Percentiles rank a stretch among this genome's conserved stretches.
phyloP scores from a whole-genome alignment of 2,113 vertebrate genomes.

The Ciconia stormi region DNA sequence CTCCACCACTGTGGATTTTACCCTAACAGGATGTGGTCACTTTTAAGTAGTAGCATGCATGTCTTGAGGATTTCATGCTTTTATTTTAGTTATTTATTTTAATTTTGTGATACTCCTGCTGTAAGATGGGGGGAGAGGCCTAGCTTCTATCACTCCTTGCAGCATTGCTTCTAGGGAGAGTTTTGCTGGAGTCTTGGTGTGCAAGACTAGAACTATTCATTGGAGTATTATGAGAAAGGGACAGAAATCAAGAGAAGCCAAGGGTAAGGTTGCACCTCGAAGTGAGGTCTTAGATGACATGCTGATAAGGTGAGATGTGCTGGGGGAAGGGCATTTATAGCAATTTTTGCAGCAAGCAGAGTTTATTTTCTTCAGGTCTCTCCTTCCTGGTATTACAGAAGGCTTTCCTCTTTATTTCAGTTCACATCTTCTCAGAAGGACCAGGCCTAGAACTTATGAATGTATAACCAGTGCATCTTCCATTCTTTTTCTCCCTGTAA shows the following conservation, averaged over 20 bases:
- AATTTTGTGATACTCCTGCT: neutral
- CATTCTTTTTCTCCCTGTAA: neutral
- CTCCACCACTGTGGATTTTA: neutral
- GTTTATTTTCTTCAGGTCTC: neutral
- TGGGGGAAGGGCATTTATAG: neutral
- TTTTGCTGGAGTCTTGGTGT: neutral
- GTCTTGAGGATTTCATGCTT: neutral
- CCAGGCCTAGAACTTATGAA: neutral
- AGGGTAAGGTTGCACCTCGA: neutral
- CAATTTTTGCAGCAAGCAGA: neutral
- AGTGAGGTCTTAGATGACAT: neutral
- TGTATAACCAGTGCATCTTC: neutral
- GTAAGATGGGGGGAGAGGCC: neutral
- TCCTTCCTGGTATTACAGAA: neutral
- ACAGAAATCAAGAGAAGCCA: neutral
- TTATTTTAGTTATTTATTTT: neutral
- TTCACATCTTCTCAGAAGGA: neutral
- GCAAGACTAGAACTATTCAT: neutral
- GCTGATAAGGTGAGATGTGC: neutral
- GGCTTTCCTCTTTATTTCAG: neutral
- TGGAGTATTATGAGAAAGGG: neutral
- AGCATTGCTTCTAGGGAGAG: neutral
- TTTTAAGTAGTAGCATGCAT: neutral
- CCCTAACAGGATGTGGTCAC: constrained; percentile 52
- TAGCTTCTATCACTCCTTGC: neutral